Evolutionary conservation across 2,888 invertebrate genomes (phyloP).

Genomic region (Aporophyla nigra): DNA sequence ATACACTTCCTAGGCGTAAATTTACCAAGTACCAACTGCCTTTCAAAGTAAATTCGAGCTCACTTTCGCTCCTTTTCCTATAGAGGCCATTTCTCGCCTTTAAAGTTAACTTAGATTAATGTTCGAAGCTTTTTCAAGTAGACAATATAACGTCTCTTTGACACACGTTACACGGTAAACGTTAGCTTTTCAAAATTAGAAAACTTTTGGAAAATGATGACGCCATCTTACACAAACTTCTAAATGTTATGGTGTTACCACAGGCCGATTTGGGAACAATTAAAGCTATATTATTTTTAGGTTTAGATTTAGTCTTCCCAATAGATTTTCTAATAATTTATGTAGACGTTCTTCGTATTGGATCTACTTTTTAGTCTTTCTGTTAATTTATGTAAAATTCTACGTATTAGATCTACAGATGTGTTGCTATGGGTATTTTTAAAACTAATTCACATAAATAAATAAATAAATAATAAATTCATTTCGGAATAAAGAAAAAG

Average conservation of each 20-base stretch:
- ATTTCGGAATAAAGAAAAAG: constrained; percentile 8
- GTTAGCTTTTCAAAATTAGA: background rate
- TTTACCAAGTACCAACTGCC: background rate
- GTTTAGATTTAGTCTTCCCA: background rate
- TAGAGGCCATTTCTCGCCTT: background rate
- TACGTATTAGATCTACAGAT: too few species aligned
- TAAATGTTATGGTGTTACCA: background rate
- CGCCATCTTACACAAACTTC: background rate
- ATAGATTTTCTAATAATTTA: background rate
- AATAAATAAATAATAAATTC: too few species aligned
- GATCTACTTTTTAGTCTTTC: too few species aligned
- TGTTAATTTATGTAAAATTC: background rate
- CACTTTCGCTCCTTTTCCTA: background rate
- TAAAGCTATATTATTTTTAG: too few species aligned
- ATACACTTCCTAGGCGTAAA: background rate
- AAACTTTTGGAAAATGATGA: constrained; percentile 1
- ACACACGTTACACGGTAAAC: too few species aligned
- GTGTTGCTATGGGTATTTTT: background rate
- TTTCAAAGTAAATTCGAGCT: constrained; percentile 1
- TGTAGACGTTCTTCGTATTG: too few species aligned
- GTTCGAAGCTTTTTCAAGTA: background rate
- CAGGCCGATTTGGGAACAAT: background rate
- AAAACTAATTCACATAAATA: too few species aligned
- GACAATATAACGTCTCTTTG: too few species aligned
- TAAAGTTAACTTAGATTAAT: constrained; percentile 15